A percentile compares a stretch with the other conserved stretches of the same genome.
These are phyloP conservation scores for Corythoichthys haematopterus DNA, from an alignment of 2,113 vertebrate genomes.

Conservation along the genomic window DNA sequence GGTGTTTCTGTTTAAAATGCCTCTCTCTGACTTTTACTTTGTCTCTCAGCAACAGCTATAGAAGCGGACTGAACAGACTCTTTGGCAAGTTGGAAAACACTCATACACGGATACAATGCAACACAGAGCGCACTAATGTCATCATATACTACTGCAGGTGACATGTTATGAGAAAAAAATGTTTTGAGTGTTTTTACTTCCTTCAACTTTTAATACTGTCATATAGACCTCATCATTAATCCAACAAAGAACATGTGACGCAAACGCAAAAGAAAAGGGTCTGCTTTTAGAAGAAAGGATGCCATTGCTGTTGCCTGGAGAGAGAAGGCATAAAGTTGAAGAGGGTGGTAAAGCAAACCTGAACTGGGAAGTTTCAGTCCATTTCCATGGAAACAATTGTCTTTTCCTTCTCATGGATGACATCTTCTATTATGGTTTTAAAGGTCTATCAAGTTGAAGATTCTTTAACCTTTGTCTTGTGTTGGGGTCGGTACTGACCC, in stretches of 20 bases:
- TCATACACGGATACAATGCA: conserved; percentile 29
- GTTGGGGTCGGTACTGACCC: no score
- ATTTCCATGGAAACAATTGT: conserved; percentile 24
- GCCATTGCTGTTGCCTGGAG: conserved; percentile 55
- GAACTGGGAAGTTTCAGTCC: conserved; percentile 11
- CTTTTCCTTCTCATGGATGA: neutral
- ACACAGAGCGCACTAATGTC: neutral
- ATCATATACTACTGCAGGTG: neutral
- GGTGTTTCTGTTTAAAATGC: conserved; percentile 39
- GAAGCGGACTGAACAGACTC: conserved; percentile 48
- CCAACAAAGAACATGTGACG: conserved; percentile 43
- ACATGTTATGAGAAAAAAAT: neutral
- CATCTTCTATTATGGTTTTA: neutral
- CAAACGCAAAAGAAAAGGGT: conserved; percentile 12
- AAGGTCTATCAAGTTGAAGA: no score
- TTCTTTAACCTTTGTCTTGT: no score
- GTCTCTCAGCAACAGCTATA: conserved; percentile 67
- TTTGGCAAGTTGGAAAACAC: conserved; percentile 67
- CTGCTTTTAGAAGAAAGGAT: conserved; percentile 27
- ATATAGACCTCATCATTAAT: conserved; percentile 14
- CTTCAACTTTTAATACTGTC: no score
- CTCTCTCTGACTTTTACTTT: conserved; percentile 55
- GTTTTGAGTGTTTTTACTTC: no score
- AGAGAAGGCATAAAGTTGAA: conserved; percentile 34
- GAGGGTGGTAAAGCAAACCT: conserved; percentile 10